Conservation (phyloP, 2,888 invertebrate genomes). For the Sarcophaga caerulescens region DNA sequence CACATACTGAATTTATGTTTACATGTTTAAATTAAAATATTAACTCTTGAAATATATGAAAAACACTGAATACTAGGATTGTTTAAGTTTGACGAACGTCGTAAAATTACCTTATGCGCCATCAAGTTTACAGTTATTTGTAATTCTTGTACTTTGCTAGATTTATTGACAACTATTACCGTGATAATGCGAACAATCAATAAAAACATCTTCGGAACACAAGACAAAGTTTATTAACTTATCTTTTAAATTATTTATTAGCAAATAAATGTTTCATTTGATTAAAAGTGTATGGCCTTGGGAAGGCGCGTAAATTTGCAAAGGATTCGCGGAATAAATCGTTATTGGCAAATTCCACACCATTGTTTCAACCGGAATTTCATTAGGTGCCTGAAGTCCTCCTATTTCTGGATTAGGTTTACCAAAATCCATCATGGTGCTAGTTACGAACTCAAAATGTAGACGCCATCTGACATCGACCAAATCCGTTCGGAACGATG, state of each 20-base stretch:
- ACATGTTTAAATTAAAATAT: too few species aligned
- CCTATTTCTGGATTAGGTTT: conserved; percentile 78
- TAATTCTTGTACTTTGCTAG: too few species aligned
- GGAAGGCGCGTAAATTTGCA: conserved; percentile 87
- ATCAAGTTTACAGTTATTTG: too few species aligned
- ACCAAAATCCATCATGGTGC: conserved; percentile 85
- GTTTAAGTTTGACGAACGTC: too few species aligned
- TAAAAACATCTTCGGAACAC: too few species aligned
- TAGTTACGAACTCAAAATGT: conserved; percentile 98
- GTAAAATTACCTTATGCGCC: too few species aligned
- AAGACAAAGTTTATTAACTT: too few species aligned
- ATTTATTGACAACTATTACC: too few species aligned
- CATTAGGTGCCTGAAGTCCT: conserved; percentile 91
- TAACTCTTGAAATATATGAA: too few species aligned
- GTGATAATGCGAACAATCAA: too few species aligned
- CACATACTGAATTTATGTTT: not conserved
- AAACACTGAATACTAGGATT: too few species aligned
- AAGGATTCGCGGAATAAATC: conserved; percentile 94
- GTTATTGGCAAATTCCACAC: conserved; percentile 98
- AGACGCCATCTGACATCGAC: conserved; percentile 95
- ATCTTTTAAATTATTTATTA: too few species aligned
- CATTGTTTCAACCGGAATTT: conserved; percentile 97
- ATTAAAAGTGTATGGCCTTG: conserved; percentile 76
- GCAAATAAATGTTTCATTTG: conserved; percentile 59
- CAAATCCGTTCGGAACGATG: conserved; percentile 95